Percentiles rank a stretch among this genome's conserved stretches.
Evolutionary conservation across 2,797 vertebrate species (phyloP).

Genomic region (Prunella strophiata): DNA sequence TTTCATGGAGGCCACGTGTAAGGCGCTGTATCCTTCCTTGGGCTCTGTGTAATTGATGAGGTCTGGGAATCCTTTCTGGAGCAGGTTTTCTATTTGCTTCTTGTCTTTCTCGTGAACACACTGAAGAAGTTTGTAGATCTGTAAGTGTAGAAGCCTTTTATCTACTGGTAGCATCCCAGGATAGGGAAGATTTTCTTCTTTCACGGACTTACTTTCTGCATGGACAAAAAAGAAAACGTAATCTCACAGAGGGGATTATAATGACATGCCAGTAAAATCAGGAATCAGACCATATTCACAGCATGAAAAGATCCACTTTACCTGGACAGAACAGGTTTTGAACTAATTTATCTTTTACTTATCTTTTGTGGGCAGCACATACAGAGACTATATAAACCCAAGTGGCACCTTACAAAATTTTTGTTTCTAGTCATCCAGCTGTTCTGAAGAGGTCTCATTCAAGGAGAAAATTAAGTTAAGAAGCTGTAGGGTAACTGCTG

Average conservation of each 20-base stretch:
- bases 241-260: not conserved
- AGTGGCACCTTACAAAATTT: not conserved
- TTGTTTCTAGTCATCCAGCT: not conserved
- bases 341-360: not conserved
- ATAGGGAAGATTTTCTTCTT: not conserved
- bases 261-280: not conserved
- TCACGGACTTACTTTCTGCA: constrained; percentile 22
- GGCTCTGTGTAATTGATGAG: constrained; percentile 91
- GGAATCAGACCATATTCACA: not conserved
- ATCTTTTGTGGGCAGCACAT: not conserved
- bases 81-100: constrained; percentile 84
- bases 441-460: not conserved
- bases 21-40: constrained; percentile 78
- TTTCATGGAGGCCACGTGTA: constrained; percentile 83
- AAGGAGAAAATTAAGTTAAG: constrained; percentile 24
- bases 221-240: not conserved
- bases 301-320: not conserved
- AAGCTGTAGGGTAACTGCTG: not conserved
- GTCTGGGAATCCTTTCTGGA: constrained; percentile 79
- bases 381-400: not conserved
- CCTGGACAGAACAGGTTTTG: not conserved
- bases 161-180: constrained; percentile 69
- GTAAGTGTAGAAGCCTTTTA: constrained; percentile 82
- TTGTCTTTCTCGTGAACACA: constrained; percentile 80
- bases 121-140: constrained; percentile 91